Base-by-base conservation (phyloP, 2,888 invertebrate genomes). In the Oxyteleia sp. region DNA sequence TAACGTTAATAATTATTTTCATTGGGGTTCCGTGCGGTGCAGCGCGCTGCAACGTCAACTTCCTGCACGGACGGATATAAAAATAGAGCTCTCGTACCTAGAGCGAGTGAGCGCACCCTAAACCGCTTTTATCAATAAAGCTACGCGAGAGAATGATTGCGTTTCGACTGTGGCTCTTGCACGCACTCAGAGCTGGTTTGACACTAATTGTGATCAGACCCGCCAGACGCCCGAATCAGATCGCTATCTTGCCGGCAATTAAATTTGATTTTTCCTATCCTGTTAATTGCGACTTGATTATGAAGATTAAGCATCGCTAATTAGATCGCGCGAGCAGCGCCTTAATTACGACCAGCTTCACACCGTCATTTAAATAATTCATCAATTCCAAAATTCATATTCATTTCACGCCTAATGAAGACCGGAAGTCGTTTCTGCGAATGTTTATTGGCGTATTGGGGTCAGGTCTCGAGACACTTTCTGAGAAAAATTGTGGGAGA, bases 1-100 rank as follows among this genome's bases (percentile, higher is more conserved):
- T 93, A 92, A 92, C 91, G 92, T 90, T 92, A 93, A 93, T 93
- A 92, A 93, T 93, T 93, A 93, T 93, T 92, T 93, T 91, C 91
- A 92, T 93, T 92, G 93, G 92, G 91, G 87, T 88, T 86, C 88
- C 88, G 87, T 83, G 87, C 82, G 61, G 69, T 86, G 88, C 87
- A 76, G 66, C 88, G 91, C 87, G 86, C 85, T 85, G 89, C 90
- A 88, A 87, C 87, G 89, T 87, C 89, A 89, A 92, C 92, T 92
- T 92, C 92, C 92, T 92, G 92, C 91, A 91, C 89, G 91, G 91
- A 90, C 92, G 92, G 92, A 92, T 93, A 92, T 92, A 92, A 92
- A 93, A 92, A 92, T 93, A 92, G 92, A 92, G 92, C 91, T 90
- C 72, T 63, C 51, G 55, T 72, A 82, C 57, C 82, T 75, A 63